Evolutionary conservation across 2,888 invertebrate species (phyloP), one percentile per base, ranked within the genome.

Genomic region (Escarpia spicata): DNA sequence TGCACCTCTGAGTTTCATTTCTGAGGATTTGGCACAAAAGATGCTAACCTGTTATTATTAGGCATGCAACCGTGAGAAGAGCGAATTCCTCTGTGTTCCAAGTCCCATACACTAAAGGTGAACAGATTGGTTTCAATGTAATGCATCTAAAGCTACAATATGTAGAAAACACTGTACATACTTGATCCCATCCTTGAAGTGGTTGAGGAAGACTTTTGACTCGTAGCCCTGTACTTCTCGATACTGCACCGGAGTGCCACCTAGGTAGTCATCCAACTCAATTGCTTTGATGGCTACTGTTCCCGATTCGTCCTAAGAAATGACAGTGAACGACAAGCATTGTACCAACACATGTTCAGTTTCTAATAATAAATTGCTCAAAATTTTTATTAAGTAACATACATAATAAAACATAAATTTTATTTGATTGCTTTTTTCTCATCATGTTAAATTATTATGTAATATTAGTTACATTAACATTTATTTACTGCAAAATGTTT

Each of bases 201-300:
- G 99, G 8, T 98, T 98, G 92, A 98, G 97, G 96, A 99, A 98
- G 93, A 98, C 97, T 15, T 98, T 97, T 92, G 98, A 98, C 97
- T 99, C 99, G 95, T 97, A 97, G 89, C 98, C 98, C 96, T 98
- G 98, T 0, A 98, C 97, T 96, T 99, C 99, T 0, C 98, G 97
- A 96, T 98, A 98, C 95, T 99, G 98, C 9, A 98, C 97, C 0
- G 98, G 97, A 26, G 97, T 97, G 9, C 98, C 98, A 44, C 97
- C 98, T 89, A 99, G 97, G 95, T 98, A 98, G 58, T 98, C 97
- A 95, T 98, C 98, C 93, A 99, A 97, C 96, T 99, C 99, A 26
- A 98, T 98, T 1, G 98, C 97, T 96, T 98, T 98, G 94, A 98
- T 98, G 45, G 98, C 98, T 9, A 98, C 98, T 43, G 98, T 98